Conservation (phyloP, 2,888 invertebrate species). For the Poecilobothrus nobilitatus region DNA sequence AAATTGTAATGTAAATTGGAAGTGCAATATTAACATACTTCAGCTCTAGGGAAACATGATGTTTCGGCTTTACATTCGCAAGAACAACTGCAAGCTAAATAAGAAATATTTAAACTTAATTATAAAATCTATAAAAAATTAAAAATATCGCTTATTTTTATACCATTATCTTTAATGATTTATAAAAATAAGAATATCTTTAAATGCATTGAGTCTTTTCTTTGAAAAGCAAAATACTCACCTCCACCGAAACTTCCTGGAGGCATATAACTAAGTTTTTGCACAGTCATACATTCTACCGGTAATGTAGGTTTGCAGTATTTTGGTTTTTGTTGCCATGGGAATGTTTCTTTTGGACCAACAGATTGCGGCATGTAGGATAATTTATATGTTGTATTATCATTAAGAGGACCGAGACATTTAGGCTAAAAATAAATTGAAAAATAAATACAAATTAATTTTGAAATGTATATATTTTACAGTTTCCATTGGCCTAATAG, state of each 20-base stretch:
- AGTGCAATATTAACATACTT: neutral
- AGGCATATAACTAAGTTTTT: slow-evolving; percentile 54
- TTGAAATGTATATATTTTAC: slow-evolving; percentile 23
- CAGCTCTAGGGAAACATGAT: neutral
- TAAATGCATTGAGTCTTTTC: no score
- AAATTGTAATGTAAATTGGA: no score
- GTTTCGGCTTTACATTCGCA: neutral
- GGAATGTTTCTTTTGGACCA: slow-evolving; percentile 34
- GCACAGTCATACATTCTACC: slow-evolving; percentile 49
- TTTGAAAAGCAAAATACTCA: neutral
- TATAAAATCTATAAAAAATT: neutral
- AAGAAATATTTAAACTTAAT: neutral
- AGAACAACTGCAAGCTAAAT: neutral
- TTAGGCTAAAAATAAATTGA: slow-evolving; percentile 20
- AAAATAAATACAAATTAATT: neutral
- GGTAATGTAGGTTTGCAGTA: slow-evolving; percentile 35
- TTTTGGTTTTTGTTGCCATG: slow-evolving; percentile 35
- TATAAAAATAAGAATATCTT: no score
- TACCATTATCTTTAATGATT: no score
- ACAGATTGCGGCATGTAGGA: slow-evolving; percentile 47
- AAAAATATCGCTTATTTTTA: no score
- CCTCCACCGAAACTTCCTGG: slow-evolving; percentile 40
- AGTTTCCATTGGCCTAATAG: slow-evolving; percentile 35
- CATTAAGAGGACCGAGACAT: slow-evolving; percentile 31
- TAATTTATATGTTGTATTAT: slow-evolving; percentile 50